These are phyloP conservation scores for Podilymbus podiceps DNA, from an alignment of 2,113 vertebrate species.

Conservation along the genomic window DNA sequence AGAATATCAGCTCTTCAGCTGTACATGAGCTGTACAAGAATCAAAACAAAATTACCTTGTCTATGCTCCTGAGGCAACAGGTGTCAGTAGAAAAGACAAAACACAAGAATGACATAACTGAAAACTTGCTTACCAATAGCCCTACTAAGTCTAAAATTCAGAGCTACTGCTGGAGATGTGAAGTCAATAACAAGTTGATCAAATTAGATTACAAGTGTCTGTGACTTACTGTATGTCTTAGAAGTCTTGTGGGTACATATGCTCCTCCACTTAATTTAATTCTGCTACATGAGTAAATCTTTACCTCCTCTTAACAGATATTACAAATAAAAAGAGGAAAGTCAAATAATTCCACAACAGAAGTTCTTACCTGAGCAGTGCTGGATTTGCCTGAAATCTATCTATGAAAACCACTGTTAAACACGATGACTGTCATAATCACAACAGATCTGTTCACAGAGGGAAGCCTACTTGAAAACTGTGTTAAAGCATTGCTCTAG, in stretches of 20 bases:
- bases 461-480: not conserved
- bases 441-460: not conserved
- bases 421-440: not conserved
- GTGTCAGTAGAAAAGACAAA: not conserved
- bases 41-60: not conserved
- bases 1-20: not conserved
- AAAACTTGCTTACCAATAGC: not conserved
- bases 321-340: not conserved
- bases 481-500: not conserved
- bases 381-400: not conserved
- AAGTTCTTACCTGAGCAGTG: not conserved
- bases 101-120: not conserved
- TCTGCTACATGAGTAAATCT: not conserved
- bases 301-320: not conserved
- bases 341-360: not conserved
- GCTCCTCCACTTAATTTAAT: not conserved
- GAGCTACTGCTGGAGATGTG: not conserved
- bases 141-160: not conserved
- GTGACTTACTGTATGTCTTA: not conserved
- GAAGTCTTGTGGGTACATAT: not conserved
- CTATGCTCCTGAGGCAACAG: not conserved
- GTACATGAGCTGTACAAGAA: not conserved
- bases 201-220: not conserved
- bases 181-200: not conserved
- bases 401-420: not conserved